phyloP scores from a whole-genome alignment of 2,888 invertebrate species.

The Mythimna albipuncta region DNA sequence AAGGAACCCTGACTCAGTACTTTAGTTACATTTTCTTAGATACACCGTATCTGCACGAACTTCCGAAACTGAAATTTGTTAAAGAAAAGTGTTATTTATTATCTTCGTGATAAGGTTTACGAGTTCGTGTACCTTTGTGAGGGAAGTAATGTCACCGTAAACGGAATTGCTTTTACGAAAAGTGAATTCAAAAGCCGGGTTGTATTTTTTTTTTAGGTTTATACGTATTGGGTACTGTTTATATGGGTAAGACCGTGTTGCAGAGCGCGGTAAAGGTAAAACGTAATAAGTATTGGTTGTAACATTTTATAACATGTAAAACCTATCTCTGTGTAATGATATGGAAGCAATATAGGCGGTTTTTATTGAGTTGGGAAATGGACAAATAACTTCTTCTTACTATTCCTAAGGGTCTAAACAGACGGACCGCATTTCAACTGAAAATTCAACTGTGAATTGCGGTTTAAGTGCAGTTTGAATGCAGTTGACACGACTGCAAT shows the following conservation, averaged over 20 bases:
- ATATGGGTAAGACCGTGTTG: conserved; percentile 20
- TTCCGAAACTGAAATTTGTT: conserved; percentile 68
- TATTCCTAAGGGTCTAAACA: too few species aligned
- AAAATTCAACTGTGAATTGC: too few species aligned
- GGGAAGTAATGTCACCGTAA: conserved; percentile 53
- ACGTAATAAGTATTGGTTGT: conserved; percentile 19
- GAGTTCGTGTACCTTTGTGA: conserved; percentile 59
- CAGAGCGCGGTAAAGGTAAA: conserved; percentile 21
- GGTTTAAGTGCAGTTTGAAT: too few species aligned
- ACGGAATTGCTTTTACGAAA: conserved; percentile 60
- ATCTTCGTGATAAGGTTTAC: conserved; percentile 64
- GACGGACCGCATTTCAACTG: too few species aligned
- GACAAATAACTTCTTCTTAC: too few species aligned
- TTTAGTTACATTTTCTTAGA: conserved; percentile 70
- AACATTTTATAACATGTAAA: conserved; percentile 36
- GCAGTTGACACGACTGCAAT: too few species aligned
- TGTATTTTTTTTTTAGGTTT: conserved; percentile 41
- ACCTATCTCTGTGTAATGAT: background rate
- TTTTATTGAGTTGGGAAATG: too few species aligned
- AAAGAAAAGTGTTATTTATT: conserved; percentile 69
- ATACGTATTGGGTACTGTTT: conserved; percentile 36
- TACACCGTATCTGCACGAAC: conserved; percentile 67
- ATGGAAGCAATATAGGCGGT: background rate
- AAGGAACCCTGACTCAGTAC: conserved; percentile 75
- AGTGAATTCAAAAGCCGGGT: conserved; percentile 53